These are phyloP conservation scores for Neoaliturus tenellus DNA, from an alignment of 2,888 invertebrate species.

Conservation along the genomic window DNA sequence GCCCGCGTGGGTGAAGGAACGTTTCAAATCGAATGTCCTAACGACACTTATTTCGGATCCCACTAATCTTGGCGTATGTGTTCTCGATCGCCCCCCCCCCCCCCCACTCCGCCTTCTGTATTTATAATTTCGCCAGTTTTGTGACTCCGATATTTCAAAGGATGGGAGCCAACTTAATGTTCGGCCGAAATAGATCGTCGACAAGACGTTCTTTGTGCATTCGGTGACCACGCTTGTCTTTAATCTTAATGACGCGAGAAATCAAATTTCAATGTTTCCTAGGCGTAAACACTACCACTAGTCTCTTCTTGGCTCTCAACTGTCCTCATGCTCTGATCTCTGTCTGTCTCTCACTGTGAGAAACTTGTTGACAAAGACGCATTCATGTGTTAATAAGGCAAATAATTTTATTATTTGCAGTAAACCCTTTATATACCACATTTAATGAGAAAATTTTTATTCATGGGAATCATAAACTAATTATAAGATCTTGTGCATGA, in stretches of 20 bases:
- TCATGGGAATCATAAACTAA: too few relatives aligned
- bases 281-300: not conserved
- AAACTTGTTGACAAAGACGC: too few relatives aligned
- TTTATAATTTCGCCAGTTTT: slow-evolving; percentile 57
- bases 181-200: slow-evolving; percentile 46
- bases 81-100: not conserved
- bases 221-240: slow-evolving; percentile 13
- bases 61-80: slow-evolving; percentile 39
- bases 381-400: too few relatives aligned
- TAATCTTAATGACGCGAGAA: slow-evolving; percentile 51
- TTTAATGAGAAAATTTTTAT: too few relatives aligned
- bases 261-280: slow-evolving; percentile 52
- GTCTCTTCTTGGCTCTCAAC: not conserved
- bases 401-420: too few relatives aligned
- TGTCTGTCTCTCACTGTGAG: too few relatives aligned
- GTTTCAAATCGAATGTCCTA: slow-evolving; percentile 59
- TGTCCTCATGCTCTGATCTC: too few relatives aligned
- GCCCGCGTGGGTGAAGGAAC: slow-evolving; percentile 39
- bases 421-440: too few relatives aligned
- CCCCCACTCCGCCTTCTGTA: slow-evolving; percentile 42
- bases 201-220: slow-evolving; percentile 49
- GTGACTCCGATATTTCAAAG: slow-evolving; percentile 58
- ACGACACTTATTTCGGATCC: slow-evolving; percentile 59
- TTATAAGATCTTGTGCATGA: too few relatives aligned
- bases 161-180: slow-evolving; percentile 56